Percentiles rank a stretch among this genome's conserved stretches.
Evolutionary conservation across 2,888 invertebrate species (phyloP).

Genomic region (Ceriagrion tenellum): DNA sequence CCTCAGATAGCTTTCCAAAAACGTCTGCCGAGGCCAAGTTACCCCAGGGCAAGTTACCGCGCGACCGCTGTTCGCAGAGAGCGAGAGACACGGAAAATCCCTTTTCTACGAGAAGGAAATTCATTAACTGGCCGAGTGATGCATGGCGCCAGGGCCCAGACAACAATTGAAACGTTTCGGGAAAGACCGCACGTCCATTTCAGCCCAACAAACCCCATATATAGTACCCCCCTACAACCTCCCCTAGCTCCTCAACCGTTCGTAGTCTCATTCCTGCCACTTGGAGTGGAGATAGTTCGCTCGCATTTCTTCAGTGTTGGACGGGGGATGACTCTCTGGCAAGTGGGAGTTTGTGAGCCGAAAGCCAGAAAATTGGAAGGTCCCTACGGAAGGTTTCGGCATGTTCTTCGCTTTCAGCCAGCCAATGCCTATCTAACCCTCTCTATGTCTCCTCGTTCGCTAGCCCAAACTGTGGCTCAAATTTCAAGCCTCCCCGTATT

Average conservation of each 20-base stretch:
- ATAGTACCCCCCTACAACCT: too few relatives aligned
- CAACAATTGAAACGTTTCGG: background rate
- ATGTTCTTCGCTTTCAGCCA: background rate
- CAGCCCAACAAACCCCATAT: background rate
- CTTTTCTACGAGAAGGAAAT: background rate
- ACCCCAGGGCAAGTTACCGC: too few relatives aligned
- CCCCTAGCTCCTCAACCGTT: too few relatives aligned
- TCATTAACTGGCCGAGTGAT: background rate
- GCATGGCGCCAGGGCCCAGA: background rate
- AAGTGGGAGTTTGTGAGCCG: background rate
- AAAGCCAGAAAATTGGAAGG: slow-evolving; percentile 18
- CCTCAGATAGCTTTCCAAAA: background rate
- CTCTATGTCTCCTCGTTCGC: too few relatives aligned
- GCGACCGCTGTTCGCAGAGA: too few relatives aligned
- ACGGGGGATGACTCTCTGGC: background rate
- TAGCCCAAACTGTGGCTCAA: too few relatives aligned
- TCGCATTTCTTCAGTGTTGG: background rate
- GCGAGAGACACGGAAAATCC: too few relatives aligned
- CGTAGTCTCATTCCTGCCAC: background rate
- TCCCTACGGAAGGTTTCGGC: background rate
- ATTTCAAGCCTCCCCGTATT: background rate
- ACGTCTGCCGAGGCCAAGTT: background rate
- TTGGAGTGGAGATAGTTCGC: background rate
- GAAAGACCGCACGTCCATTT: slow-evolving; percentile 18
- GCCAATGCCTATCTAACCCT: background rate